These are phyloP conservation scores for Drosophila punjabiensis DNA, from an alignment of 1,140 invertebrate species.

Conservation along the genomic window DNA sequence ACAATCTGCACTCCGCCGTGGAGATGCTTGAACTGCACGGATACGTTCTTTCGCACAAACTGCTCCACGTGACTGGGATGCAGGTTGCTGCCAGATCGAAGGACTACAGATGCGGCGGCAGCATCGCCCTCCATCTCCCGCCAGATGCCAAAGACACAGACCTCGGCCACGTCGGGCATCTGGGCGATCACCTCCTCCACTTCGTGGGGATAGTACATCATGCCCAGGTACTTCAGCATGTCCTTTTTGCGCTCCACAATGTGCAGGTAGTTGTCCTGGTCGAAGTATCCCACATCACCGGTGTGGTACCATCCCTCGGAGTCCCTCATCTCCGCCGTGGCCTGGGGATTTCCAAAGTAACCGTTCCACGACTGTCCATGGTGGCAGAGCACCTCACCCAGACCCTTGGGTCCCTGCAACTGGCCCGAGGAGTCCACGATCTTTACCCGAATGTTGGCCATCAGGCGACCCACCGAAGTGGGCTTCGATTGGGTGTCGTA, in stretches of 20 bases:
- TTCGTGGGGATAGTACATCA: constrained; percentile 84
- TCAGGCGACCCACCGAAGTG: constrained; percentile 67
- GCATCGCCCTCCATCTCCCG: constrained; percentile 77
- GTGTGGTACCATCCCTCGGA: constrained; percentile 88
- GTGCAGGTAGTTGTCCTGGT: constrained; percentile 86
- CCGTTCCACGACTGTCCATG: constrained; percentile 70
- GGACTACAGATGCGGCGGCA: constrained; percentile 75
- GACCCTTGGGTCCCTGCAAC: constrained; percentile 55
- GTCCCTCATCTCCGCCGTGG: constrained; percentile 73
- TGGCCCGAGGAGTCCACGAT: constrained; percentile 66
- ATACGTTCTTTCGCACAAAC: constrained; percentile 45
- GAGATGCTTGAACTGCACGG: constrained; percentile 47
- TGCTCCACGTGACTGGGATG: constrained; percentile 35
- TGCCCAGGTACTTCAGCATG: constrained; percentile 85
- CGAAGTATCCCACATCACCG: constrained; percentile 89
- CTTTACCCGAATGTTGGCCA: constrained; percentile 71
- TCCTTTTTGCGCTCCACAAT: constrained; percentile 89
- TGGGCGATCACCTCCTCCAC: constrained; percentile 75
- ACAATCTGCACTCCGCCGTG: constrained; percentile 43
- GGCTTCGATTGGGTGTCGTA: constrained; percentile 52
- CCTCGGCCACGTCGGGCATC: constrained; percentile 73
- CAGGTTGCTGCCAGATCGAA: constrained; percentile 34
- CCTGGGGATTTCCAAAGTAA: constrained; percentile 71
- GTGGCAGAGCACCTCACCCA: constrained; percentile 73
- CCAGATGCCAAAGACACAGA: constrained; percentile 81